Percentiles rank a stretch among this genome's conserved stretches.
Evolutionary conservation across 2,888 invertebrate species (phyloP).

Genomic region (Cheilosia vernalis): DNA sequence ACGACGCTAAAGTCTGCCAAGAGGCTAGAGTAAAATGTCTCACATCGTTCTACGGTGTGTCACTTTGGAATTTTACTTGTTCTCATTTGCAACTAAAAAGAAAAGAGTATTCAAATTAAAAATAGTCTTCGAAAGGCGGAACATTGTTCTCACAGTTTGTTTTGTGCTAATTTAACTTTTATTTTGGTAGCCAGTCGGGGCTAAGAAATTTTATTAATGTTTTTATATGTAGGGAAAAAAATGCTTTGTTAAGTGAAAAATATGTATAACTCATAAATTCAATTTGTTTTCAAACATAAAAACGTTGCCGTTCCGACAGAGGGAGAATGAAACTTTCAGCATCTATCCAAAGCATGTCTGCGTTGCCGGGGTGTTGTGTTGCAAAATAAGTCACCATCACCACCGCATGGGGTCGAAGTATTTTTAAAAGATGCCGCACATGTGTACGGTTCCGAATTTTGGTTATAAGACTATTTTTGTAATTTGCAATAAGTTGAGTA

Average conservation of each 20-base stretch:
- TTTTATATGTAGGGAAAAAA: not conserved
- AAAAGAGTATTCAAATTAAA: slow-evolving; percentile 28
- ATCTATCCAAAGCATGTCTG: slow-evolving; percentile 37
- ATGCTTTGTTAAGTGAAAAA: not conserved
- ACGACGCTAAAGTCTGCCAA: slow-evolving; percentile 9
- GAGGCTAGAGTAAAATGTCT: slow-evolving; percentile 44
- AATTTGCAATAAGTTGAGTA: not conserved
- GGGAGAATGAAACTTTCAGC: slow-evolving; percentile 34
- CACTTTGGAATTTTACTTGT: slow-evolving; percentile 65
- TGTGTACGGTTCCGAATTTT: slow-evolving; percentile 36
- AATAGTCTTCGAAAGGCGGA: slow-evolving; percentile 37
- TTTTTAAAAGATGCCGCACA: slow-evolving; percentile 68
- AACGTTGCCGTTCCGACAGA: not conserved
- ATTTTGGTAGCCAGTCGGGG: not conserved
- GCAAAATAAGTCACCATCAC: slow-evolving; percentile 63
- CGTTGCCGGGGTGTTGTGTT: slow-evolving; percentile 34
- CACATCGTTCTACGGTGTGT: slow-evolving; percentile 51
- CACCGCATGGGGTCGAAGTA: slow-evolving; percentile 71
- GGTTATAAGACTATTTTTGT: not conserved
- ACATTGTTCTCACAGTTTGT: slow-evolving; percentile 20
- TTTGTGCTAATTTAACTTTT: slow-evolving; percentile 20
- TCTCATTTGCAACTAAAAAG: slow-evolving; percentile 50
- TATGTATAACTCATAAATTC: slow-evolving; percentile 1
- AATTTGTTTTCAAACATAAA: slow-evolving; percentile 11
- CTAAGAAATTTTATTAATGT: slow-evolving; percentile 1